Base-by-base conservation (phyloP, 1,140 invertebrate genomes). In the Phthorimaea operculella region DNA sequence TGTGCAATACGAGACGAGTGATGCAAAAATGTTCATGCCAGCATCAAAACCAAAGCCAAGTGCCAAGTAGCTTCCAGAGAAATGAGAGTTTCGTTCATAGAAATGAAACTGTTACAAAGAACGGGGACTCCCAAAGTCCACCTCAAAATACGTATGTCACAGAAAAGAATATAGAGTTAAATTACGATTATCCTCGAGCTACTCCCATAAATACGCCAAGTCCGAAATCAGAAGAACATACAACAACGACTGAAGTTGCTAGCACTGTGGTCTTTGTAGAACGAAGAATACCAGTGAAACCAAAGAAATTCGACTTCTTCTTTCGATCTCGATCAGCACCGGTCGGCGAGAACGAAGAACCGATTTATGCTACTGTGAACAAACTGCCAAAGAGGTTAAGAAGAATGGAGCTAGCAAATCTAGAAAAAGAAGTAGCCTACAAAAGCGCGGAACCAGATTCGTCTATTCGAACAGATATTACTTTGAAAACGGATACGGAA, bases 361-460 rank as follows among this genome's bases (percentile, higher is more conserved):
- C 85, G 0, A 86, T 87, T 55, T 87, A 87, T 54, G 85, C 85
- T 3, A 87, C 85, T 18, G 85, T 87, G 0, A 86, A 87, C 60
- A 87, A 87, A 67, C 58, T 87, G 36, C 84, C 85, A 11, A 87
- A 86, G 55, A 76, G 83, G 61, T 56, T 86, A 39, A 68, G 80
- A 51, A 66, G 82, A 58, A 81, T 87, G 72, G 82, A 87, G 51
- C 64, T 87, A 15, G 83, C 74, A 2, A 86, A 86, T 66, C 60
- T 87, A 45, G 85, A 87, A 59, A 86, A 86, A 60, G 85, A 87
- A 64, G 82, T 87, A 11, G 76, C 79, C 0, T 87, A 87, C 55
- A 80, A 76, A 70, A 66, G 72, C 33, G 70, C 66, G 0, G 80
- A 82, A 34, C 66, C 72, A 4, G 77, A 83, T 52, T 79, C 78